Base-by-base conservation (phyloP, 2,888 invertebrate species). In the Nomada flava region DNA sequence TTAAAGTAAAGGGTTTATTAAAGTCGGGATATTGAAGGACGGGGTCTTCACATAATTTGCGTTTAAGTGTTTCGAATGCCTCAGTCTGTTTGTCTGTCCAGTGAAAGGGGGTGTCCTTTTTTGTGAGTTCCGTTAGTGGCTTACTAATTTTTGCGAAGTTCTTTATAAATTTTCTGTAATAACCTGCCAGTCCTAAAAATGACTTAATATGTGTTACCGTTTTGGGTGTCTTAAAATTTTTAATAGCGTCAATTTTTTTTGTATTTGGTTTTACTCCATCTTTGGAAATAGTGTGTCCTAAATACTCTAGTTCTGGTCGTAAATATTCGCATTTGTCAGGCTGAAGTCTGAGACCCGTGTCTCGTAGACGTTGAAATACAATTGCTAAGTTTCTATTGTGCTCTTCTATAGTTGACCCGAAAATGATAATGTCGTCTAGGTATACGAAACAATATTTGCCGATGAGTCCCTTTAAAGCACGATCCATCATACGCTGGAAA, bases 101-200 rank as follows among this genome's bases (percentile, higher is more conserved):
- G 9, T 29, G 4, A 13, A 50, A 72, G 0, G 23, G n/a, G n/a
- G 1, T 15, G 15, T 73, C 55, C 18, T 69, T 81, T 9, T 74
- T 44, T 13, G 62, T 52, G 2, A 81, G 13, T 42, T n/a, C 23
- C 15, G 18, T 57, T 36, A 36, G 36, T 10, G 74, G 70, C 20
- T 69, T 76, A 0, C 67, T 59, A 10, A 69, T 70, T 42, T 65
- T 69, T 4, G 53, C 23, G 18, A 77, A 76, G 13, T 73, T 57
- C 2, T 11, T 9, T 1, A 71, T 67, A 67, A 76, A 60, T 11
- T 60, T 59, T 36, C 60, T 18, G 9, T 60, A 60, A 11, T 60
- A 60, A 5, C 42, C 64, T 10, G 29, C n/a, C 7, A 52, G 29
- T 15, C 67, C 67, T 2, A 67, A 15, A 15, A 67, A 67, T 7